phyloP scores from a whole-genome alignment of 2,797 vertebrate genomes.

The Pogoniulus pusillus region DNA sequence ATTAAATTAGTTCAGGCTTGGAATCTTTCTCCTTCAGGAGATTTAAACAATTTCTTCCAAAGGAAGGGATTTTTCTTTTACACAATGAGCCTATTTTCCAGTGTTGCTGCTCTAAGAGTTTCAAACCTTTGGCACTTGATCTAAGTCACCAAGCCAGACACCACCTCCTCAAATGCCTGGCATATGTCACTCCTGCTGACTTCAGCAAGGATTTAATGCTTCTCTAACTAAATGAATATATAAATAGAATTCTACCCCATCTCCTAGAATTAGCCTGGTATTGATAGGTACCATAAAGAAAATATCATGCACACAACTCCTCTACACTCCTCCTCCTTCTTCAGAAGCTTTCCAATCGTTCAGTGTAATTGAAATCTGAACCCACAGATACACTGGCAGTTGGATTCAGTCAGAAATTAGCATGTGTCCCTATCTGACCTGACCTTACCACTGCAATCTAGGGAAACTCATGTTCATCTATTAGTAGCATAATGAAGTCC shows the following conservation, averaged over 20 bases:
- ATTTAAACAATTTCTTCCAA: background rate
- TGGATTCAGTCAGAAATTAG: slow-evolving; percentile 38
- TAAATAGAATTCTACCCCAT: slow-evolving; percentile 16
- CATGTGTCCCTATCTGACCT: slow-evolving; percentile 11
- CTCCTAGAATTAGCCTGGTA: slow-evolving; percentile 13
- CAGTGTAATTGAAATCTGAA: slow-evolving; percentile 11
- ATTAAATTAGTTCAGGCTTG: slow-evolving; percentile 11
- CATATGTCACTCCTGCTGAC: background rate
- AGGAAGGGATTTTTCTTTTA: slow-evolving; percentile 1
- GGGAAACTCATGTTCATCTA: background rate
- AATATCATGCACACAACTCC: background rate
- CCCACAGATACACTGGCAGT: background rate
- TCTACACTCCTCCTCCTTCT: background rate
- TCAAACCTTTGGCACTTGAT: background rate
- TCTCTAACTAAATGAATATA: slow-evolving; percentile 18
- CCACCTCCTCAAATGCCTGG: background rate
- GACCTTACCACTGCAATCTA: background rate
- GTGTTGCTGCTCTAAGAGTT: background rate
- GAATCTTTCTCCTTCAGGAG: background rate
- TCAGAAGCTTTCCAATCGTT: slow-evolving; percentile 1
- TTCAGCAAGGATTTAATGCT: slow-evolving; percentile 26
- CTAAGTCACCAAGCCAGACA: slow-evolving; percentile 27
- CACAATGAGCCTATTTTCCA: slow-evolving; percentile 39
- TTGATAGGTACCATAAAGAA: background rate
- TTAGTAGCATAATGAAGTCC: background rate